Evolutionary conservation across 1,140 invertebrate species (phyloP).

Genomic region (Thrips palmi): DNA sequence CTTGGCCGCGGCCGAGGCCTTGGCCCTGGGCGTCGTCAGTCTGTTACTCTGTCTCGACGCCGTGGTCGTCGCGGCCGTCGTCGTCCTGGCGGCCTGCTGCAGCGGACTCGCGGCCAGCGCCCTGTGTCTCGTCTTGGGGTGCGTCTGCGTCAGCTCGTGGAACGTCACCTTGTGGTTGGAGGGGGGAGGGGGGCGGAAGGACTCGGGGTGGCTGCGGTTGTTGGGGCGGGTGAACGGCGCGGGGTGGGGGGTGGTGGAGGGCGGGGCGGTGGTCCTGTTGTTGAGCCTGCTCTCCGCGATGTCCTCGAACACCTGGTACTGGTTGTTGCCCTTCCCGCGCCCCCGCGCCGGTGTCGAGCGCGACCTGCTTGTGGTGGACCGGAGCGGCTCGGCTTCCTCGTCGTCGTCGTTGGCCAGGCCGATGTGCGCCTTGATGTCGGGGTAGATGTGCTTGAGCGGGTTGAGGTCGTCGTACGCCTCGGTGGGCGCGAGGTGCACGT

Average conservation of each 20-base stretch:
- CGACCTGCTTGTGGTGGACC: no score
- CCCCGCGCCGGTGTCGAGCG: no score
- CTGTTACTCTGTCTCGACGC: conserved; percentile 11
- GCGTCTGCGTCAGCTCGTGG: background rate
- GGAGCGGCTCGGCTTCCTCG: no score
- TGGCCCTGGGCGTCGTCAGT: background rate
- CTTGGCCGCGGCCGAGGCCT: background rate
- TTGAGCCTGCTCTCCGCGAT: conserved; percentile 11
- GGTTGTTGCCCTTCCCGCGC: no score
- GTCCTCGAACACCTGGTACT: conserved; percentile 11
- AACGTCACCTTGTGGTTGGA: background rate
- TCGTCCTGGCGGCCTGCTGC: conserved; percentile 6
- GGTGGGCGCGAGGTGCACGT: no score
- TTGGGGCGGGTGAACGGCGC: background rate
- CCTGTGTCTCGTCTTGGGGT: background rate
- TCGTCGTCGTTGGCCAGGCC: no score
- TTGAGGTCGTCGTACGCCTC: no score
- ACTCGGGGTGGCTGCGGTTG: background rate
- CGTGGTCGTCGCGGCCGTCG: conserved; percentile 12
- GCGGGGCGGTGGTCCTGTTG: background rate
- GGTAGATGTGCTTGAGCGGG: no score
- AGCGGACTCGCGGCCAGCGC: conserved; percentile 3
- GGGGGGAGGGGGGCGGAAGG: background rate
- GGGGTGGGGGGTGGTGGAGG: background rate
- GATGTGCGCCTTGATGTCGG: no score